These are phyloP conservation scores for Rhipidura dahli DNA, from an alignment of 2,113 vertebrate genomes.

Conservation along the genomic window DNA sequence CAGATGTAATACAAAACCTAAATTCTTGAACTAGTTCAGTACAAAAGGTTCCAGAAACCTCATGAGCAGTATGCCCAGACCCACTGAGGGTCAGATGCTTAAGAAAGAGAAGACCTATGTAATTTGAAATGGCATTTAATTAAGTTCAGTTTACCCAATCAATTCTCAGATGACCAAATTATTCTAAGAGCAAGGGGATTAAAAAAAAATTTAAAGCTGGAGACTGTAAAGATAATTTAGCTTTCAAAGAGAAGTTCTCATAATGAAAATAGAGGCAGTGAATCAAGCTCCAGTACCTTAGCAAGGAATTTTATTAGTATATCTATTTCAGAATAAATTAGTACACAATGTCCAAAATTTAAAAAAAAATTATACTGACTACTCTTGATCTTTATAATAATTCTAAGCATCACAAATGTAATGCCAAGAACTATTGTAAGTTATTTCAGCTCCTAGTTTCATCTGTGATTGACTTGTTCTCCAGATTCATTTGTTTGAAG, in stretches of 20 bases:
- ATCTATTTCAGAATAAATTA: not conserved
- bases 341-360: not conserved
- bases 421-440: not conserved
- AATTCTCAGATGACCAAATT: not conserved
- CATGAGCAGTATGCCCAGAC: not conserved
- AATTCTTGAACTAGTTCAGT: not conserved
- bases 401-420: not conserved
- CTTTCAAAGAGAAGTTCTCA: not conserved
- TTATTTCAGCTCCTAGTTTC: not conserved
- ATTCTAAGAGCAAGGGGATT: not conserved
- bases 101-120: not conserved
- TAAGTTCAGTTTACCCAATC: not conserved
- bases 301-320: not conserved
- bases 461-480: not conserved
- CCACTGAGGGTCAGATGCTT: not conserved
- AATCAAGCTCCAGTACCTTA: not conserved
- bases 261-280: not conserved
- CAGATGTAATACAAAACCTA: not conserved
- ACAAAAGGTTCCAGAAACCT: not conserved
- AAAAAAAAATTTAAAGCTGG: not conserved
- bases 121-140: not conserved
- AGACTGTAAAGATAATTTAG: not conserved
- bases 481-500: not conserved
- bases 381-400: not conserved
- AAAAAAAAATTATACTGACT: not conserved